phyloP scores from a whole-genome alignment of 2,113 vertebrate species.

The Camarhynchus parvulus region DNA sequence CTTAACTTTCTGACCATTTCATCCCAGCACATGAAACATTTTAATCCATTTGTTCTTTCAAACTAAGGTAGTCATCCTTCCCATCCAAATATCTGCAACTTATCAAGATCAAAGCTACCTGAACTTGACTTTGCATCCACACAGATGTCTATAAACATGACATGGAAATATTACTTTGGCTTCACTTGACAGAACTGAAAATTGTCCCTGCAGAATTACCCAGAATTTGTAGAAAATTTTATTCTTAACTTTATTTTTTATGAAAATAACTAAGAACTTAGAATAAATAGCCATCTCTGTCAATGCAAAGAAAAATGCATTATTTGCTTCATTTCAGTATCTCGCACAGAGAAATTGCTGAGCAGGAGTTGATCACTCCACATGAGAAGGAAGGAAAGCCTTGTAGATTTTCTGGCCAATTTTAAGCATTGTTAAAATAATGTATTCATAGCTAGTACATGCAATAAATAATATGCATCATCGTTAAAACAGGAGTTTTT shows the following conservation, averaged over 20 bases:
- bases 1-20: neutral
- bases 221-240: constrained; percentile 61
- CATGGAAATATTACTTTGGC: constrained; percentile 60
- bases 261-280: constrained; percentile 55
- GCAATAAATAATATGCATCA: constrained; percentile 61
- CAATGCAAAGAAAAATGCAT: constrained; percentile 57
- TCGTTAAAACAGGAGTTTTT: constrained; percentile 17
- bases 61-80: constrained; percentile 38
- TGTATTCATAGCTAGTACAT: constrained; percentile 27
- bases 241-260: constrained; percentile 63
- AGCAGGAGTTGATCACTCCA: constrained; percentile 19
- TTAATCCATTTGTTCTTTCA: constrained; percentile 57
- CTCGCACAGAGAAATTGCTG: constrained; percentile 40
- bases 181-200: constrained; percentile 75
- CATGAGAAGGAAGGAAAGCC: neutral
- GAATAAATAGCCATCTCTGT: constrained; percentile 62
- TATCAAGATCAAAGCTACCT: constrained; percentile 71
- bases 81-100: constrained; percentile 67
- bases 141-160: constrained; percentile 69
- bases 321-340: constrained; percentile 30
- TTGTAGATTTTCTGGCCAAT: constrained; percentile 36
- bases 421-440: constrained; percentile 46
- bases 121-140: constrained; percentile 68
- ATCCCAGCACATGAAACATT: neutral
- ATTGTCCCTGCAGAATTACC: constrained; percentile 65